Percentiles rank a stretch among this genome's conserved stretches.
Conservation (phyloP, 37 sponge, comb jelly and placozoan genomes). For the Halisarca cf. caerulea region DNA sequence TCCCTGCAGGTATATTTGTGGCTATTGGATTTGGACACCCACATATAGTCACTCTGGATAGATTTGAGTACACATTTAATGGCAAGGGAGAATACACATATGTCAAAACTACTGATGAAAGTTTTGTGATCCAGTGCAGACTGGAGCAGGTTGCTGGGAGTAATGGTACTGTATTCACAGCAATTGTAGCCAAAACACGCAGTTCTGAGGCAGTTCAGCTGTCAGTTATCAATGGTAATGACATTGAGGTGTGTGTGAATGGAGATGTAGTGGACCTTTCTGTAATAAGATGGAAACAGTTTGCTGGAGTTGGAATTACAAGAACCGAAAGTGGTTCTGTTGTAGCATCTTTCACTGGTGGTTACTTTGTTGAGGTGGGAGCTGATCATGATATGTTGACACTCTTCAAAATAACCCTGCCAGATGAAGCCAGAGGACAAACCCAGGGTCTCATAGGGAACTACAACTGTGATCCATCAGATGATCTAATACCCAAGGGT, state of each 20-base stretch:
- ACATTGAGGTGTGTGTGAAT: neutral
- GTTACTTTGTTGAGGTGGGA: constrained; percentile 5
- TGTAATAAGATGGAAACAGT: neutral
- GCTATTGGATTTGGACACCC: neutral
- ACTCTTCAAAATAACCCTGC: neutral
- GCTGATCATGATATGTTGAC: constrained; percentile 33
- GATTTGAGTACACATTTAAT: constrained; percentile 66
- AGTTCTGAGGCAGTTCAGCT: constrained; percentile 38
- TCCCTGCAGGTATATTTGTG: no score
- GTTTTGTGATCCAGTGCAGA: constrained; percentile 59
- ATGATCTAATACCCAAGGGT: constrained; percentile 39
- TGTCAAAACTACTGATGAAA: constrained; percentile 47
- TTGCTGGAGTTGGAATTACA: constrained; percentile 18
- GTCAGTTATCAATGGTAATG: neutral
- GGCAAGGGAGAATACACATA: constrained; percentile 68
- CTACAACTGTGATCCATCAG: constrained; percentile 30
- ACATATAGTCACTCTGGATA: constrained; percentile 69
- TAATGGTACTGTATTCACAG: constrained; percentile 62
- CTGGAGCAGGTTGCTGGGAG: constrained; percentile 33
- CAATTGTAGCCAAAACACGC: constrained; percentile 46
- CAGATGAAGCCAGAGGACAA: neutral
- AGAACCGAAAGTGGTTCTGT: neutral
- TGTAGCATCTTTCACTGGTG: constrained; percentile 5
- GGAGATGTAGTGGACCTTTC: constrained; percentile 24
- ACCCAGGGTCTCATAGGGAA: constrained; percentile 42